Evolutionary conservation across 2,888 invertebrate species (phyloP).

Genomic region (Nomada hirtipes): DNA sequence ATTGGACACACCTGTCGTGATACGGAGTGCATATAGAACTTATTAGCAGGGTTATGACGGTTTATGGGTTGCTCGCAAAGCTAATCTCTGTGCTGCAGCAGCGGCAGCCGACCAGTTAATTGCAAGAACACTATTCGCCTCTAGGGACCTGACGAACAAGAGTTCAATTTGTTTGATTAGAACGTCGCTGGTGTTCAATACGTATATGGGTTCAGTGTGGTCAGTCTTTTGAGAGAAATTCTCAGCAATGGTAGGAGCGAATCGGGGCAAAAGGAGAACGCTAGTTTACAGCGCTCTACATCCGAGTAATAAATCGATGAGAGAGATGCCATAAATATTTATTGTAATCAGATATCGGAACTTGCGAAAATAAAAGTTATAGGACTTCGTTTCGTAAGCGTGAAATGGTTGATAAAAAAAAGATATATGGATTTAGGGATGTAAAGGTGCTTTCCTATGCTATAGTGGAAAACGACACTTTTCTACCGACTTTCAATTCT

Average conservation of each 20-base stretch:
- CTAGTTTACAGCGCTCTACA: neutral
- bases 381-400: neutral
- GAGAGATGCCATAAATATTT: neutral
- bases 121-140: conserved; percentile 53
- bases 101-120: conserved; percentile 50
- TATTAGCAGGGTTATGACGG: conserved; percentile 21
- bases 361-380: neutral
- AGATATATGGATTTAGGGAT: neutral
- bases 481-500: neutral
- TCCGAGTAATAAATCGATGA: neutral
- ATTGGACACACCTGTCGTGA: neutral
- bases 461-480: neutral
- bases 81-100: conserved; percentile 41
- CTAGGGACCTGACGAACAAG: conserved; percentile 21
- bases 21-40: conserved; percentile 37
- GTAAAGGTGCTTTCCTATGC: neutral
- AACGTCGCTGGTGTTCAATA: conserved; percentile 30
- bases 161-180: conserved; percentile 58
- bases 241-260: neutral
- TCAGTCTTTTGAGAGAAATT: neutral
- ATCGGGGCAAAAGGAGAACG: neutral
- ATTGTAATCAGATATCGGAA: neutral
- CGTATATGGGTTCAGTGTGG: conserved; percentile 6
- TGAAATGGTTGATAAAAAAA: neutral
- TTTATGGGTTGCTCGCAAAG: conserved; percentile 45